Base-by-base conservation (phyloP, 2,113 vertebrate species). In the Corydoras maculifer region DNA sequence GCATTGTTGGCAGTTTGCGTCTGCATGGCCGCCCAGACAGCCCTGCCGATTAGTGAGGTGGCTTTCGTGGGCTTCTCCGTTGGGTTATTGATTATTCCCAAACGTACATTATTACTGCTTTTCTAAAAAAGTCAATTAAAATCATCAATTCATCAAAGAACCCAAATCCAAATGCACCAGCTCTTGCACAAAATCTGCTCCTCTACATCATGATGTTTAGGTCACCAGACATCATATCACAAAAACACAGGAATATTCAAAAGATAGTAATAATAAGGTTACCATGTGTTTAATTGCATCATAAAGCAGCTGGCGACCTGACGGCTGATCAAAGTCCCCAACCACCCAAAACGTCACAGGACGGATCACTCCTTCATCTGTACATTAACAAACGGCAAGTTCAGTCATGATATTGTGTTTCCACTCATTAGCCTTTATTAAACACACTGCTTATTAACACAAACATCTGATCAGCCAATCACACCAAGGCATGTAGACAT, bases 341-440 rank as follows among this genome's bases (percentile, higher is more conserved):
- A 98, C 93, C 72, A 99, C 92, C 97, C 97, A 99, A 79, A 97
- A 98, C 12, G 97, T 99, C 77, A 99, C 93, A 0, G 97, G 95
- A 80, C 94, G 93, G 83, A 98, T 90, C 84, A 91, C 93, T 78
- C 91, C 91, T 73, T 98, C 94, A 80, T 98, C 97, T 99, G 83
- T 58, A 83, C 83, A 72, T 15, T 78, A 35, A 48, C 60, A 25
- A 25, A 60, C 75, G 73, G n/a, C 76, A 59, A 32, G 62, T 25
- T 25, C 18, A 25, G 18, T 25, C 18, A 25, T 25, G 18, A 1
- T 25, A 25, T 25, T 25, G 18, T 25, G 18, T 25, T 25, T 25
- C 18, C 18, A 25, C 18, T 25, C 18, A 25, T 25, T 2, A 25
- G 18, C 18, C 18, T 25, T 25, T 25, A 25, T 25, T 25, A 25